phyloP scores from a whole-genome alignment of 2,797 vertebrate species.

The Xenops minutus region DNA sequence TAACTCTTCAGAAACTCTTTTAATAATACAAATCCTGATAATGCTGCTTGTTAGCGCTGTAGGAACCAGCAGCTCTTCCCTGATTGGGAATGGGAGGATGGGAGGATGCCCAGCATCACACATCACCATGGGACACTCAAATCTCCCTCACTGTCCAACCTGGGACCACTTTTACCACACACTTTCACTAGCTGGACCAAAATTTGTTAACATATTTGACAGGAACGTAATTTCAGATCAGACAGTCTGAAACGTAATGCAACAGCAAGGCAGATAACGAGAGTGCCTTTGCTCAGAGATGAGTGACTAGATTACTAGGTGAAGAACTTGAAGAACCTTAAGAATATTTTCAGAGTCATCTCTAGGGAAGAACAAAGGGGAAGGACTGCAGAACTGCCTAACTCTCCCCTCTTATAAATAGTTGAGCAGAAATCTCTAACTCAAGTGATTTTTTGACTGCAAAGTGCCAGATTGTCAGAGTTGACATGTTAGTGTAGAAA shows the following conservation, averaged over 20 bases:
- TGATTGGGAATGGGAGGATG: neutral
- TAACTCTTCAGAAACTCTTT: neutral
- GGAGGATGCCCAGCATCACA: neutral
- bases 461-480: neutral
- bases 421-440: neutral
- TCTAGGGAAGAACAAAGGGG: neutral
- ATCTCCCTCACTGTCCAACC: neutral
- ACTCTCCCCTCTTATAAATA: neutral
- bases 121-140: neutral
- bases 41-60: neutral
- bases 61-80: neutral
- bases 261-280: neutral
- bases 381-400: neutral
- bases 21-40: neutral
- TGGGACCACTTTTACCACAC: neutral
- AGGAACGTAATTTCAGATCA: neutral
- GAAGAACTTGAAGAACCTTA: neutral
- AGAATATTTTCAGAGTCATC: neutral
- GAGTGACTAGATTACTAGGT: neutral
- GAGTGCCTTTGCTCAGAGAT: neutral
- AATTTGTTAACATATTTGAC: neutral
- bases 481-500: neutral
- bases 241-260: neutral
- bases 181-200: neutral
- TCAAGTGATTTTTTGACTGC: neutral